These are phyloP conservation scores for Patiria miniata DNA, from an alignment of 35 echinoderm and acorn worm species.

Conservation along the genomic window DNA sequence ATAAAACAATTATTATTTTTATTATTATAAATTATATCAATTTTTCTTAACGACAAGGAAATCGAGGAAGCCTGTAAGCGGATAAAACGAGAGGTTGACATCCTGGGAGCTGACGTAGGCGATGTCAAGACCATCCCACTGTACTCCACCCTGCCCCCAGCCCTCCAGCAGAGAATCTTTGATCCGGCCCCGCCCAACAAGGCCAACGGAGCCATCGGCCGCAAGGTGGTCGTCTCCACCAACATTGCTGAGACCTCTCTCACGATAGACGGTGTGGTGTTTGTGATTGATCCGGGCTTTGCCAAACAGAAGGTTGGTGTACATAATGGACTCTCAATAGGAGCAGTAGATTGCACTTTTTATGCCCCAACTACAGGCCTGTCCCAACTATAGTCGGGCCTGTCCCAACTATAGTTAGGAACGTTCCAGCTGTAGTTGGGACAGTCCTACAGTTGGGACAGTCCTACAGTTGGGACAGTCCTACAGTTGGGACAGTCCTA, in stretches of 20 bases:
- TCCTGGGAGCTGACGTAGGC: conserved; percentile 78
- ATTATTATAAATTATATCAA: no score
- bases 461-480: no score
- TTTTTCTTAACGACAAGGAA: conserved; percentile 51
- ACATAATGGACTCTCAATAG: no score
- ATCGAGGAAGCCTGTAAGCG: conserved; percentile 96
- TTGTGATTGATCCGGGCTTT: conserved; percentile 98
- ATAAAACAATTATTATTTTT: no score
- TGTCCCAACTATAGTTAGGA: no score
- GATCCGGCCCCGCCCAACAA: conserved; percentile 90
- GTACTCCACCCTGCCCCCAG: conserved; percentile 91
- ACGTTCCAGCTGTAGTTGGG: no score
- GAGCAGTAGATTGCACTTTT: no score
- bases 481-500: no score
- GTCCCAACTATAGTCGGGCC: no score
- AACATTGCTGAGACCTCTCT: conserved; percentile 97
- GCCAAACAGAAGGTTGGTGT: conserved; percentile 93
- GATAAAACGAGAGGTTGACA: conserved; percentile 87
- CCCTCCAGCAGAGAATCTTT: conserved; percentile 92
- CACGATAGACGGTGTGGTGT: conserved; percentile 97
- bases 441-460: no score
- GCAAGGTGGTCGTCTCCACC: conserved; percentile 94
- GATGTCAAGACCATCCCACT: conserved; percentile 95
- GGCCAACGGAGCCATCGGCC: conserved; percentile 84
- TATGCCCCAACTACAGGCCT: no score